A percentile compares a stretch with the other conserved stretches of the same genome.
phyloP scores from a whole-genome alignment of 2,797 vertebrate genomes.

The Carcharodon carcharias region DNA sequence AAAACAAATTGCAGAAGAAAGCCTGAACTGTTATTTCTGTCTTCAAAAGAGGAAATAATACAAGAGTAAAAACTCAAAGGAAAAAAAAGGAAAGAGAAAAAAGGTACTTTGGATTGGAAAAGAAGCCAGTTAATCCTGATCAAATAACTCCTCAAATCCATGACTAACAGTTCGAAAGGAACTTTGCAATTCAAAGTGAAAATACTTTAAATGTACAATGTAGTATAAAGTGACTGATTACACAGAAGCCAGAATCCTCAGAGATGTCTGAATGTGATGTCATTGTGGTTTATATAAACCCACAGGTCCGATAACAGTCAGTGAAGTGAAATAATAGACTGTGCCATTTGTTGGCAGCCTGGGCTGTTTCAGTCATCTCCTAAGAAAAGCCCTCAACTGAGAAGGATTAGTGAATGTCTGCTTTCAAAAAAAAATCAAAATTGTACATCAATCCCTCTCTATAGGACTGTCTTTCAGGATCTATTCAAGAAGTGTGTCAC shows the following conservation, averaged over 20 bases:
- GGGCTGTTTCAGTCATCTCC: background rate
- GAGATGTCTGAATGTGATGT: slow-evolving; percentile 28
- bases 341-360: slow-evolving; percentile 4
- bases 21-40: background rate
- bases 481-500: background rate
- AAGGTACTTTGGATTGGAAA: background rate
- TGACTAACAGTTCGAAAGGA: background rate
- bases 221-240: background rate
- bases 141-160: background rate
- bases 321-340: background rate
- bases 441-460: background rate
- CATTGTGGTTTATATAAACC: slow-evolving; percentile 16
- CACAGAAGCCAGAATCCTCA: background rate
- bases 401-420: slow-evolving; percentile 9
- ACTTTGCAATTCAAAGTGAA: background rate
- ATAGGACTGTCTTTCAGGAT: background rate
- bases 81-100: background rate
- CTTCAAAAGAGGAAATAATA: background rate
- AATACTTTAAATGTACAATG: slow-evolving; percentile 1
- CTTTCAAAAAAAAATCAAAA: slow-evolving; percentile 9
- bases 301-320: background rate
- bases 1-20: background rate
- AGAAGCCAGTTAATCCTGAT: background rate
- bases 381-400: background rate
- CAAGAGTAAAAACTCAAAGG: background rate